Evolutionary conservation across 2,888 invertebrate genomes (phyloP).

Genomic region (Erynnis tages): DNA sequence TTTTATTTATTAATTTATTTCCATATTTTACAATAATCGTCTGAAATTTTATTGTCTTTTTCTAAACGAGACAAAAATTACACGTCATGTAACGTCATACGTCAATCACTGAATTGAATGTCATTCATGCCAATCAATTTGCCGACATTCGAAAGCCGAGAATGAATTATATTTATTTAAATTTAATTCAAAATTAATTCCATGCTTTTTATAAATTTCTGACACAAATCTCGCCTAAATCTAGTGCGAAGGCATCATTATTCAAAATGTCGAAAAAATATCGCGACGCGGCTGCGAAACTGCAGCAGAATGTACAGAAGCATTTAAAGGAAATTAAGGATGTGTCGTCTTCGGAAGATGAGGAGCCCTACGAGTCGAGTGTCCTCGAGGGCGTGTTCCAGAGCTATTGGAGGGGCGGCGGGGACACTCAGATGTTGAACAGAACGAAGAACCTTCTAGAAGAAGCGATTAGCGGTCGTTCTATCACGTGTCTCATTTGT

Average conservation of each 20-base stretch:
- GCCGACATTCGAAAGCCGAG: no score
- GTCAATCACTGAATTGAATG: no score
- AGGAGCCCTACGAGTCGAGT: constrained; percentile 63
- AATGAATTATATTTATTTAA: no score
- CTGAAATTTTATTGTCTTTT: no score
- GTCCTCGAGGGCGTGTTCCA: constrained; percentile 67
- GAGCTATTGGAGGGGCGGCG: constrained; percentile 65
- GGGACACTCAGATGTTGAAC: constrained; percentile 62
- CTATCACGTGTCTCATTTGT: constrained; percentile 93
- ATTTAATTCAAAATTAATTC: not conserved
- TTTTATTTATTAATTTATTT: no score
- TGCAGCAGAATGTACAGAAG: constrained; percentile 71
- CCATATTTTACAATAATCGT: no score
- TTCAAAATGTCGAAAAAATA: constrained; percentile 64
- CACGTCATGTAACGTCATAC: no score
- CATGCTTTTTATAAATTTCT: not conserved
- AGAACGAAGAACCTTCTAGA: constrained; percentile 88
- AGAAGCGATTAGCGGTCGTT: constrained; percentile 89
- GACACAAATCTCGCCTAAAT: not conserved
- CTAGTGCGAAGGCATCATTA: not conserved
- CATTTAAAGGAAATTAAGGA: constrained; percentile 70
- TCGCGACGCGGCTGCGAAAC: constrained; percentile 68
- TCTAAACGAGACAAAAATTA: no score
- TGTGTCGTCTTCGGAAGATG: constrained; percentile 72
- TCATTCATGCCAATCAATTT: not conserved